Evolutionary conservation across 1,140 invertebrate species (phyloP), one percentile per base, ranked within the genome.

Genomic region (Parasteatoda tepidariorum): DNA sequence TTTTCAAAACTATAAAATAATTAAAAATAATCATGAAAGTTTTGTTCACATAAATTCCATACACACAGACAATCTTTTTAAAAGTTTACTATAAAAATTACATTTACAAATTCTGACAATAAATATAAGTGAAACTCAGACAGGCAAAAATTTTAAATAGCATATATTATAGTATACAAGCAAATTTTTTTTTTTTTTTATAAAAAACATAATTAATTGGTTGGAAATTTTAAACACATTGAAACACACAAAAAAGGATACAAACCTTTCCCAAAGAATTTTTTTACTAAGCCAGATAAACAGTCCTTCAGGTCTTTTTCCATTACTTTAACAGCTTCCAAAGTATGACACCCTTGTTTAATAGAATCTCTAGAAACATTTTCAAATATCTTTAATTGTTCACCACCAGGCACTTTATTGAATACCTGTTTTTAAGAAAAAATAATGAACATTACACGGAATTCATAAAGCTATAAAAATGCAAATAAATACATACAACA

Each of bases 261-360:
- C 31, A 26, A 74, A 92, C 95, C 92, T 88, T 93, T 89, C 7
- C 96, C 97, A 92, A 99, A 99, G 6, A 99, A 89, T 85, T 90
- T 87, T 85, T 93, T 90, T 0, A 93, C 93, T 38, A 99, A 89
- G 18, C 93, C 92, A 74, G 93, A 89, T 2, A 99, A 90, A 66
- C 93, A 92, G 11, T 89, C 91, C 90, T 99, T 99, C 84, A 99
- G 89, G 86, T 97, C 93, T 87, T 93, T 89, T 88, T 97, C 95
- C 91, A 99, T 92, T 48, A 97, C 87, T 89, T 96, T 95, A 0
- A 94, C 92, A 2, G 97, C 94, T 89, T 98, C 96, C 70, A 95
- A 88, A 0, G 94, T 96, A 89, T 99, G 97, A 85, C 91, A 92
- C 48, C 92, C 92, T 89, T 99, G 97, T 88, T 97, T 98, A 13